Conservation (phyloP, 2,113 vertebrate genomes). For the Syrrhaptes paradoxus region DNA sequence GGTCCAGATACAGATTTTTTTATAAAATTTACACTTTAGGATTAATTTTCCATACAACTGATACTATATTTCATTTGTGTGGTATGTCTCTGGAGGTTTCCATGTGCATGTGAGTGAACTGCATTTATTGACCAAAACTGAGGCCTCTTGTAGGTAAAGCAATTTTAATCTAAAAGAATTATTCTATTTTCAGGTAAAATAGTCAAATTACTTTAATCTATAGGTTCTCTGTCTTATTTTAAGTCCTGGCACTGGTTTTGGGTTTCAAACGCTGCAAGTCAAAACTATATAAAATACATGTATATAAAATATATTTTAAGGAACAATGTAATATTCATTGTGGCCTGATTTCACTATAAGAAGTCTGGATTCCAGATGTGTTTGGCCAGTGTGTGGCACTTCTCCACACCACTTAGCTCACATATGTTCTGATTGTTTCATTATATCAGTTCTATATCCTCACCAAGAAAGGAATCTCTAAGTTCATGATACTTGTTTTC, state of each 20-base stretch:
- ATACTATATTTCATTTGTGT: neutral
- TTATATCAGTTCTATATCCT: neutral
- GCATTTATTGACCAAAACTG: neutral
- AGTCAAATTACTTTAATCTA: neutral
- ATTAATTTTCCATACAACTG: neutral
- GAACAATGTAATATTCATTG: neutral
- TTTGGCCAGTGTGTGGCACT: neutral
- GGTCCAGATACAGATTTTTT: neutral
- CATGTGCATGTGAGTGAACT: accelerated
- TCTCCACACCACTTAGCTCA: neutral
- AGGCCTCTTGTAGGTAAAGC: neutral
- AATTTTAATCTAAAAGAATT: neutral
- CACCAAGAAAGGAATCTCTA: neutral
- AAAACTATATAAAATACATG: neutral
- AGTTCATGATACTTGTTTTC: neutral
- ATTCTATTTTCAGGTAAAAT: neutral
- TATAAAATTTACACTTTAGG: neutral
- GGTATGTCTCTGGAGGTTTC: neutral
- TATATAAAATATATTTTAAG: constrained; percentile 4
- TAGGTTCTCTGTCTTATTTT: neutral
- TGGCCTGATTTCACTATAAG: neutral
- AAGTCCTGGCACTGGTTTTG: neutral
- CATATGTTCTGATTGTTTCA: neutral
- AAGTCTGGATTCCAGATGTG: constrained; percentile 47
- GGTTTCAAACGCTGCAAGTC: neutral